Evolutionary conservation across 2,113 vertebrate species (phyloP).

Genomic region (Holacanthus passer): DNA sequence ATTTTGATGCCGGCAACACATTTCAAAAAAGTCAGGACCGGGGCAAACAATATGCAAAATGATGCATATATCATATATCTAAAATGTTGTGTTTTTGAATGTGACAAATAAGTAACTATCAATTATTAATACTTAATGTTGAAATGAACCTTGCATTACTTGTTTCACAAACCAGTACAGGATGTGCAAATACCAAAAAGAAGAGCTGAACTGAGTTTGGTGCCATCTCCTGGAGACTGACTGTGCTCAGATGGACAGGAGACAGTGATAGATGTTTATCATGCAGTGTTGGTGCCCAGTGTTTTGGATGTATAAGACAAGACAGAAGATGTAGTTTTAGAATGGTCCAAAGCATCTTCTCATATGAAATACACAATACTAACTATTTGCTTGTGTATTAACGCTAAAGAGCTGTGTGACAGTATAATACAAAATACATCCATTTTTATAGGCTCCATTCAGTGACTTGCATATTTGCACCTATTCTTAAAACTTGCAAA

Average conservation of each 20-base stretch:
- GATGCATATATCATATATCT: background rate
- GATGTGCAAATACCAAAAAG: too few species aligned
- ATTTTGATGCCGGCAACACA: too few species aligned
- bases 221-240: slow-evolving; percentile 63
- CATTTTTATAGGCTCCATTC: background rate
- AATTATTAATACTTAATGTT: too few species aligned
- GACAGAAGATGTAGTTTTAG: background rate
- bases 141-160: background rate
- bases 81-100: background rate
- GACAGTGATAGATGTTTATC: background rate
- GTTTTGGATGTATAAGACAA: background rate
- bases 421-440: background rate
- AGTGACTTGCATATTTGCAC: background rate
- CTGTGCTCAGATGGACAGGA: background rate
- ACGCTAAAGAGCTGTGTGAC: background rate
- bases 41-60: background rate
- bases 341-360: background rate
- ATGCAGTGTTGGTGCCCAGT: background rate
- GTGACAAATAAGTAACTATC: too few species aligned
- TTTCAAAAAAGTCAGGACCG: too few species aligned
- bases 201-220: slow-evolving; percentile 32
- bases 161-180: background rate
- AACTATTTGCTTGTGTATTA: background rate
- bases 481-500: background rate
- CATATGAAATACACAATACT: background rate